These are phyloP conservation scores for Scatophagus argus DNA, from an alignment of 2,113 vertebrate genomes.

Conservation along the genomic window DNA sequence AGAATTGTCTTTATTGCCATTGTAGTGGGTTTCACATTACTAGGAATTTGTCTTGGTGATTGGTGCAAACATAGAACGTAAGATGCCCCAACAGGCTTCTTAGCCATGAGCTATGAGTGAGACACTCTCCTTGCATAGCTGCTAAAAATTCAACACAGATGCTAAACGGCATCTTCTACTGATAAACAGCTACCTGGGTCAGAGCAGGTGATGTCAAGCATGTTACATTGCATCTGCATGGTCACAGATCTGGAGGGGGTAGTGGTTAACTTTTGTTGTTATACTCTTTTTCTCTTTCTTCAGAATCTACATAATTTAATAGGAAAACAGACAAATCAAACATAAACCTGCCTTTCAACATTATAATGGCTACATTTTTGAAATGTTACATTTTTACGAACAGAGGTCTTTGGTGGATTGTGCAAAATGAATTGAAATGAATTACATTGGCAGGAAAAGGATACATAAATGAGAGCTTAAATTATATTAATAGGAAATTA, in stretches of 20 bases:
- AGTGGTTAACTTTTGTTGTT: neutral
- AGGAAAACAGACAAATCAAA: neutral
- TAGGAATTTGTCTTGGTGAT: no score
- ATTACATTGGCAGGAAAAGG: neutral
- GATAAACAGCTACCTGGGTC: constrained; percentile 18
- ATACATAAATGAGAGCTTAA: neutral
- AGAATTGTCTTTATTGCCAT: no score
- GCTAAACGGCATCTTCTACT: constrained; percentile 9
- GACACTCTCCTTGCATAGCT: constrained; percentile 7
- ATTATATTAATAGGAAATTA: neutral
- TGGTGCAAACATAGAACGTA: no score
- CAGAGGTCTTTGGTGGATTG: neutral
- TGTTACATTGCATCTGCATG: neutral
- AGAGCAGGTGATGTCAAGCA: neutral
- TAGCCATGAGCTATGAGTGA: constrained; percentile 34
- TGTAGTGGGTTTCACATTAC: no score
- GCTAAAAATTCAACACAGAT: constrained; percentile 36
- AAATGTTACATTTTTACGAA: neutral
- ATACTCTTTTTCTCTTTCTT: neutral
- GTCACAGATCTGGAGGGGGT: neutral
- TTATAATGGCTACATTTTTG: neutral
- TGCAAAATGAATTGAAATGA: constrained; percentile 14
- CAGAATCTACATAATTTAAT: neutral
- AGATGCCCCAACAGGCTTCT: neutral
- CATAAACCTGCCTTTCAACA: neutral